phyloP scores from a whole-genome alignment of 2,113 vertebrate genomes.

The Zapornia atra region DNA sequence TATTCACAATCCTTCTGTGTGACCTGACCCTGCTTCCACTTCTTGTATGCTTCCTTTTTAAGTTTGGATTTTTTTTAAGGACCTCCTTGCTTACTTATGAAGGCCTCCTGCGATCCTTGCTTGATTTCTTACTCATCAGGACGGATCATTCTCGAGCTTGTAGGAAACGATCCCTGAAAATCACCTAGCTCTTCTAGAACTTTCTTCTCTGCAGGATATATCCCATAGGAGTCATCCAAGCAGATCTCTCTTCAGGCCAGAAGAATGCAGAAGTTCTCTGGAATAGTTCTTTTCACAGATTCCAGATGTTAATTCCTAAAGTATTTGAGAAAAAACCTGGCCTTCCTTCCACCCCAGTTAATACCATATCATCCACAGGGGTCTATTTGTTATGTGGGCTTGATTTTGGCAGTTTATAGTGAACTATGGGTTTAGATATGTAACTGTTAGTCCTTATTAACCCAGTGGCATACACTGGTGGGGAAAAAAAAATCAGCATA shows the following conservation, averaged over 20 bases:
- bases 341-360: neutral
- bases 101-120: neutral
- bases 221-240: neutral
- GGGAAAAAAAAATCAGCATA: neutral
- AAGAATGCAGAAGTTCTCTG: neutral
- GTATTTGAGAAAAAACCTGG: neutral
- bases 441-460: neutral
- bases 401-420: neutral
- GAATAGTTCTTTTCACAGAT: neutral
- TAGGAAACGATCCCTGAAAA: neutral
- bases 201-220: neutral
- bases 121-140: neutral
- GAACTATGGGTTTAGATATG: neutral
- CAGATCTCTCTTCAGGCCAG: neutral
- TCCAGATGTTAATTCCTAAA: neutral
- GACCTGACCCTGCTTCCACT: neutral
- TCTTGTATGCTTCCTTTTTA: neutral
- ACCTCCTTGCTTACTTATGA: neutral
- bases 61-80: neutral
- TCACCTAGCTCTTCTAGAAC: neutral
- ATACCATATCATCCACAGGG: neutral
- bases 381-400: neutral
- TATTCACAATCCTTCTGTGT: neutral
- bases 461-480: neutral
- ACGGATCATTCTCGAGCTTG: neutral